Evolutionary conservation across 2,888 invertebrate species (phyloP), one percentile per base, ranked within the genome.

Genomic region (Drosophila meridiana): DNA sequence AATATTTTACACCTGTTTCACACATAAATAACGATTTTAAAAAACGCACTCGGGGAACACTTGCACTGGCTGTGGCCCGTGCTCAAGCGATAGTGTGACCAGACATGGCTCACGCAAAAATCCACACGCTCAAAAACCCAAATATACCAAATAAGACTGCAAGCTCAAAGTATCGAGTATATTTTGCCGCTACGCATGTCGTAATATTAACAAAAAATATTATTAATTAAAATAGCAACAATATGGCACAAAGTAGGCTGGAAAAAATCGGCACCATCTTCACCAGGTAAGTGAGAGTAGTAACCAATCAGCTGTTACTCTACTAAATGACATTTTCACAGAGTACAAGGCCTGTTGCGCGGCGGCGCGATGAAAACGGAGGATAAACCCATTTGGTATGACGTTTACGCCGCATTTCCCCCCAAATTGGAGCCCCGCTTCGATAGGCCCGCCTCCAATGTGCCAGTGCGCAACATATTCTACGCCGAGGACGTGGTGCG

Each of bases 311-410:
- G 13, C 5, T 0, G 2, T 26, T 8, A 6, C 7, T 9, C 8
- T n/a, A 40, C 9, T 5, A 3, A 26, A 28, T 40, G 3, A 0
- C 4, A 9, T 30, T 40, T 38, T 57, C 11, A 20, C 45, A 89
- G 98, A 92, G 94, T 96, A 3, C 95, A 95, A 81, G 97, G 98
- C 6, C 94, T 99, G 42, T 92, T 99, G 14, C 95, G 95, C 69
- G 95, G 96, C 30, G 97, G 97, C 56, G 98, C 97, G 4, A 94
- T 98, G 92, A 96, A 95, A 90, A 94, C 95, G 66, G 96, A 96
- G 80, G 98, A 99, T 86, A 95, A 96, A 76, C 99, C 99, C 0
- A 71, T 99, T 11, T 99, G 99, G 99, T 98, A 96, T 91, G 97
- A 98, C 91, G 94, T 99, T 30, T 99, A 98, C 92, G 95, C 95